These are phyloP conservation scores for Stramonita haemastoma DNA, from an alignment of 2,888 invertebrate species.

Conservation along the genomic window DNA sequence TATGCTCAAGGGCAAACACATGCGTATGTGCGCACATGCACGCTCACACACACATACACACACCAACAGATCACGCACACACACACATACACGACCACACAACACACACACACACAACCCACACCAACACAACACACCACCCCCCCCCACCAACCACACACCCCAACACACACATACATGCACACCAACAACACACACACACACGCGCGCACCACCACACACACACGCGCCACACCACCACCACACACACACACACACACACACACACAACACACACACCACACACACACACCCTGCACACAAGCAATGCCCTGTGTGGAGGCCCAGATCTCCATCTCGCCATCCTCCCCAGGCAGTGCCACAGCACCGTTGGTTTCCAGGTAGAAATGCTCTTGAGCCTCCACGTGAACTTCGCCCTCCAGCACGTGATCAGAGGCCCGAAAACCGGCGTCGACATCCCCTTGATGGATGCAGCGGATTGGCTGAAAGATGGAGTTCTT, in stretches of 20 bases:
- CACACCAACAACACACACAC: background rate
- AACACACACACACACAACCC: background rate
- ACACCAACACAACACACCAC: no score
- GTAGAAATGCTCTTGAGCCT: conserved; percentile 98
- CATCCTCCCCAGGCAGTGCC: conserved; percentile 82
- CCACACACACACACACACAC: background rate
- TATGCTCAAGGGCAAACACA: no score
- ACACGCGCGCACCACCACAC: background rate
- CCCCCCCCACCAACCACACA: background rate
- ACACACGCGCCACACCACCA: background rate
- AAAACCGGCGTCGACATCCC: conserved; percentile 85
- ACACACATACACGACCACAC: no score
- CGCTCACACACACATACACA: no score
- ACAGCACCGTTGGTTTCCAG: conserved; percentile 86
- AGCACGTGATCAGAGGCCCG: conserved; percentile 84
- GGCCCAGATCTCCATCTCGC: conserved; percentile 90
- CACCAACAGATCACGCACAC: no score
- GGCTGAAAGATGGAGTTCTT: conserved; percentile 51
- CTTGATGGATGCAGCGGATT: conserved; percentile 47
- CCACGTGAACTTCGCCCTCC: conserved; percentile 87
- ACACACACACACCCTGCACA: conserved; percentile 51
- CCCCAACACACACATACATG: conserved; percentile 1
- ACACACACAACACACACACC: conserved; percentile 7
- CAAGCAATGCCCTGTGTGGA: conserved; percentile 84
- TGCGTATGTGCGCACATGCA: no score